phyloP scores from a whole-genome alignment of 2,797 vertebrate species.

The Schizopygopsis malacanthus region DNA sequence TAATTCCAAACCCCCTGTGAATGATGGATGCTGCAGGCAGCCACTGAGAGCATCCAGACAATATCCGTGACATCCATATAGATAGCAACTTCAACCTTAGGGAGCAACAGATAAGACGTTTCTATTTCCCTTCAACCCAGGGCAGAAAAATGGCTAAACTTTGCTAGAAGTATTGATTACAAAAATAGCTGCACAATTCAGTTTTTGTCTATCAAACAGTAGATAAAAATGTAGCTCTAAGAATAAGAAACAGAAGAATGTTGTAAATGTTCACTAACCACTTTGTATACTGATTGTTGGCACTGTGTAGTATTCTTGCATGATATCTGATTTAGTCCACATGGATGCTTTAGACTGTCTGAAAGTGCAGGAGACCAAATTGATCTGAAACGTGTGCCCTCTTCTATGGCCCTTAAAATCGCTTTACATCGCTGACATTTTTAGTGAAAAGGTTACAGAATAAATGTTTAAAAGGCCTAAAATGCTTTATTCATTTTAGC shows the following conservation, averaged over 20 bases:
- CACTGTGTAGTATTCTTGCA: neutral
- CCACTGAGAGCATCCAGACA: conserved; percentile 48
- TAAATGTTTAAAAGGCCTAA: conserved; percentile 33
- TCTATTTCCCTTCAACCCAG: neutral
- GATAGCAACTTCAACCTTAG: conserved; percentile 42
- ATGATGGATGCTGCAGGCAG: conserved; percentile 57
- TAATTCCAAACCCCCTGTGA: conserved; percentile 57
- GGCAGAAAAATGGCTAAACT: conserved; percentile 15
- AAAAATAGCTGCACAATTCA: neutral
- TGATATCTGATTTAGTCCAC: conserved; percentile 11
- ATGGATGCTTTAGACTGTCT: conserved; percentile 11
- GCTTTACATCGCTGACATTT: conserved; percentile 49
- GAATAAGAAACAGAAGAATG: neutral
- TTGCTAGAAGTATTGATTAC: conserved; percentile 19
- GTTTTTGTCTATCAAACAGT: neutral
- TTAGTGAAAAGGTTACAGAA: conserved; percentile 52
- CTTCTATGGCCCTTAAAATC: conserved; percentile 33
- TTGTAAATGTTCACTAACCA: neutral
- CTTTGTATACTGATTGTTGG: neutral
- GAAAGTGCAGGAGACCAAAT: conserved; percentile 27
- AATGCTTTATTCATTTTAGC: conserved; percentile 45
- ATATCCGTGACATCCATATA: conserved; percentile 52
- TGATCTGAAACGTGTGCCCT: conserved; percentile 35
- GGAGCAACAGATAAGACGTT: conserved; percentile 27
- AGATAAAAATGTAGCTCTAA: neutral